phyloP scores from a whole-genome alignment of 2,113 vertebrate species.

The Corydoras sp. region DNA sequence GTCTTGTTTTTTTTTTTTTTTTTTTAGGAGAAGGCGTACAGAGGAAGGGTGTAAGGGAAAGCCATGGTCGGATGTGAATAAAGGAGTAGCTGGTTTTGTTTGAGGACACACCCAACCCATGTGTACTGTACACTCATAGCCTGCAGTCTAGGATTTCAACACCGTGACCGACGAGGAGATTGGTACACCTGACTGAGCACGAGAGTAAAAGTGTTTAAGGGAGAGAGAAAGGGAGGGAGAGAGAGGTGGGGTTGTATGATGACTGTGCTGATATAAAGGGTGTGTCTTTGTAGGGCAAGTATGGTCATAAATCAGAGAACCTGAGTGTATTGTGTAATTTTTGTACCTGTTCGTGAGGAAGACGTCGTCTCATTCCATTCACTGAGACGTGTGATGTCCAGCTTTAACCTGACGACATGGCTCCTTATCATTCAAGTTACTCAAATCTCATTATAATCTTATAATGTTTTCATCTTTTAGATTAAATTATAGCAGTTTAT shows the following conservation, averaged over 20 bases:
- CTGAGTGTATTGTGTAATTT: too few relatives aligned
- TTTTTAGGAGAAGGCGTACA: background rate
- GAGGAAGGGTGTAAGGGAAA: slow-evolving; percentile 5
- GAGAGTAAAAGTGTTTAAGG: background rate
- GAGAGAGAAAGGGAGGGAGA: background rate
- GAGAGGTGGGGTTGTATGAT: background rate
- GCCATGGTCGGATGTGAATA: background rate
- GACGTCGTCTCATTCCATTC: too few relatives aligned
- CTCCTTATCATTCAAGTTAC: too few relatives aligned
- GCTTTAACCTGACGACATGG: too few relatives aligned
- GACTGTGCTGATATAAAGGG: background rate
- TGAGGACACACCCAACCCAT: slow-evolving; percentile 25
- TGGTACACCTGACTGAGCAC: slow-evolving; percentile 1
- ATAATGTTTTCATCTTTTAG: too few relatives aligned
- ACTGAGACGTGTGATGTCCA: too few relatives aligned
- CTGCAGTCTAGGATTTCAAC: slow-evolving; percentile 26
- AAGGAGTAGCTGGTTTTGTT: slow-evolving; percentile 8
- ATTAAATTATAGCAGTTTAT: too few relatives aligned
- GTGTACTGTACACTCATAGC: slow-evolving; percentile 36
- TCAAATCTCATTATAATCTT: too few relatives aligned
- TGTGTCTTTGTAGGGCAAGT: background rate
- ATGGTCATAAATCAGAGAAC: too few relatives aligned
- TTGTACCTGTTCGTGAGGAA: too few relatives aligned
- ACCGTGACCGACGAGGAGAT: slow-evolving; percentile 7
- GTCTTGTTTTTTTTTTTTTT: too few relatives aligned